Evolutionary conservation across 23 tunicate species (phyloP).

Genomic region (Halocynthia aurantium): DNA sequence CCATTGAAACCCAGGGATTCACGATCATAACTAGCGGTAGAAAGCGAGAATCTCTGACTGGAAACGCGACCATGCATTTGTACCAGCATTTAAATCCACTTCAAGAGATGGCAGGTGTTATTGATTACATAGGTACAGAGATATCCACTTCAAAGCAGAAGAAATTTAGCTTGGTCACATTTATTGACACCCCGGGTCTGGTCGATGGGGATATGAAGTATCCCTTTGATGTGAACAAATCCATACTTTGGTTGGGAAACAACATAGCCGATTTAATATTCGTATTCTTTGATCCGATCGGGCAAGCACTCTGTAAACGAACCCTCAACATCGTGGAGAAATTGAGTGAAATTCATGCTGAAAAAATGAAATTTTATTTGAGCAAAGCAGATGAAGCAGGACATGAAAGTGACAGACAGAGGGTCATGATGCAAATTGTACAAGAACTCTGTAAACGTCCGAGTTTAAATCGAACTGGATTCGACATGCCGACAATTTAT

Average conservation of each 20-base stretch:
- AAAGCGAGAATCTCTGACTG: slow-evolving; percentile 92
- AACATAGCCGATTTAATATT: slow-evolving; percentile 86
- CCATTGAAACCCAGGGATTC: slow-evolving; percentile 98
- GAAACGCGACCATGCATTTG: slow-evolving; percentile 87
- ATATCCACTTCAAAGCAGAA: slow-evolving; percentile 85
- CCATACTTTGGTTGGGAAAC: slow-evolving; percentile 85
- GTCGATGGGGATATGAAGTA: slow-evolving; percentile 99
- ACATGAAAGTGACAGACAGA: slow-evolving; percentile 92
- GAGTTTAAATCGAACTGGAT: slow-evolving; percentile 76
- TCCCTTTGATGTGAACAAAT: slow-evolving; percentile 92
- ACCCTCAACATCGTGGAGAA: slow-evolving; percentile 87
- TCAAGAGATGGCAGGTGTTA: slow-evolving; percentile 74
- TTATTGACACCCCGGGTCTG: slow-evolving; percentile 93
- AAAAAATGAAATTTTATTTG: slow-evolving; percentile 81
- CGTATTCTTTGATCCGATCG: slow-evolving; percentile 97
- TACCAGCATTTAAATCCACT: slow-evolving; percentile 84
- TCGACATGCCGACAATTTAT: slow-evolving; percentile 95
- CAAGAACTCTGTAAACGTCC: slow-evolving; percentile 96
- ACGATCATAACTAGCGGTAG: slow-evolving; percentile 90
- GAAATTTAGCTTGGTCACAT: slow-evolving; percentile 68
- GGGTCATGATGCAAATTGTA: slow-evolving; percentile 99
- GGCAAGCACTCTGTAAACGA: slow-evolving; percentile 97
- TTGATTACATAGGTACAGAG: slow-evolving; percentile 75
- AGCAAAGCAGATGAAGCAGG: slow-evolving; percentile 99
- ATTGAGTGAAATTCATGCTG: slow-evolving; percentile 74